These are phyloP conservation scores for Melanotaenia duboulayi DNA, from an alignment of 2,113 vertebrate species.

Conservation along the genomic window DNA sequence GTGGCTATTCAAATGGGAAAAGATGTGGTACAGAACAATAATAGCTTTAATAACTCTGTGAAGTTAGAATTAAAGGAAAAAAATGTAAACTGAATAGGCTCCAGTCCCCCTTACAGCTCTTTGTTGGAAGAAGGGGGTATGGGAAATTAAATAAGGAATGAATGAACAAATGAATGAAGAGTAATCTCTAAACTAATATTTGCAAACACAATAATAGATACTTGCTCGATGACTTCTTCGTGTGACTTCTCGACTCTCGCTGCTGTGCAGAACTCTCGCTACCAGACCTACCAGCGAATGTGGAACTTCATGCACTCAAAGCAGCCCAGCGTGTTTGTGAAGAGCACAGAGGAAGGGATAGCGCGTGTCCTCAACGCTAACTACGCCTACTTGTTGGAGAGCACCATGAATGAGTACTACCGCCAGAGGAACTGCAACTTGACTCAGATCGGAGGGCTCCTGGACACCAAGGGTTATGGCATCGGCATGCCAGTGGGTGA, in stretches of 20 bases:
- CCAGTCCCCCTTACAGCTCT: neutral
- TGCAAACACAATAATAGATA: slow-evolving; percentile 1
- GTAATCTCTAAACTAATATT: neutral
- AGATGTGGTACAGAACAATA: neutral
- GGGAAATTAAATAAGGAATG: too few relatives aligned
- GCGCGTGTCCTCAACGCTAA: slow-evolving; percentile 97
- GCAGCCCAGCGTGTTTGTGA: slow-evolving; percentile 97
- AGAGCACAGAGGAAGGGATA: slow-evolving; percentile 98
- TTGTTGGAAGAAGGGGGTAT: too few relatives aligned
- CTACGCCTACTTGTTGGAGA: slow-evolving; percentile 97
- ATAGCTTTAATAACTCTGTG: slow-evolving; percentile 30
- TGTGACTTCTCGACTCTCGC: neutral
- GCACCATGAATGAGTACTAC: slow-evolving; percentile 99
- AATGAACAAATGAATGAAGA: too few relatives aligned
- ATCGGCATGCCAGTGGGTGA: slow-evolving; percentile 98
- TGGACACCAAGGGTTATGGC: slow-evolving; percentile 99
- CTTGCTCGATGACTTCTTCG: neutral
- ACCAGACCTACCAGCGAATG: slow-evolving; percentile 99
- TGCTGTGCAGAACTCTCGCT: slow-evolving; percentile 92
- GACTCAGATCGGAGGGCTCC: slow-evolving; percentile 97
- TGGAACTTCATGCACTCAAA: slow-evolving; percentile 99
- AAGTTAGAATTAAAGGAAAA: slow-evolving; percentile 6
- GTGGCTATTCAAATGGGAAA: slow-evolving; percentile 18
- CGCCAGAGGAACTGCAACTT: slow-evolving; percentile 98
- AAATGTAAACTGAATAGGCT: neutral